phyloP scores from a whole-genome alignment of 1,140 invertebrate species.

The Watersipora subatra region DNA sequence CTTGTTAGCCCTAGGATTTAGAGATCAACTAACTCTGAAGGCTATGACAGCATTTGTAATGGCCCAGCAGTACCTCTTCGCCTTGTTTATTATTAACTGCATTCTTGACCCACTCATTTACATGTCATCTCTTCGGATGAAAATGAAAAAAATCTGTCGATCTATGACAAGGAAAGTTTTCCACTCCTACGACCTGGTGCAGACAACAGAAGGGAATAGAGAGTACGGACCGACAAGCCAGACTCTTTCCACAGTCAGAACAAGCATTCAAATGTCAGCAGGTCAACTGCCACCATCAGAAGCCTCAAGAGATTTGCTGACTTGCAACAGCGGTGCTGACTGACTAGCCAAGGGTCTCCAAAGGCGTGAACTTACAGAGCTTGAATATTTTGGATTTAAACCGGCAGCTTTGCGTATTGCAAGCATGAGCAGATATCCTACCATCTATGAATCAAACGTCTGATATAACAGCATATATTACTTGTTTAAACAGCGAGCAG shows the following conservation, averaged over 20 bases:
- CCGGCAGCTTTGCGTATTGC: too few relatives aligned
- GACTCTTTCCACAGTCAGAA: background rate
- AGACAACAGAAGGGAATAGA: background rate
- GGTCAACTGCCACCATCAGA: too few relatives aligned
- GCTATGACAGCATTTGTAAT: constrained; percentile 12
- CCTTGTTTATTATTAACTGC: constrained; percentile 50
- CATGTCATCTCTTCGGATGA: constrained; percentile 2
- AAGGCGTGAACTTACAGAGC: too few relatives aligned
- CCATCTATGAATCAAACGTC: too few relatives aligned
- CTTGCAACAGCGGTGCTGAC: too few relatives aligned
- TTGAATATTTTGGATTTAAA: too few relatives aligned
- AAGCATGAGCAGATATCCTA: too few relatives aligned
- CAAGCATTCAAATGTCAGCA: background rate
- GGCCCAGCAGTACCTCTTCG: constrained; percentile 22
- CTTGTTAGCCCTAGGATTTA: constrained; percentile 6
- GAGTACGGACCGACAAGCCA: background rate
- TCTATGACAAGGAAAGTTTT: background rate
- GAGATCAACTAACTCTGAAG: constrained; percentile 5
- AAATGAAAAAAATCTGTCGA: background rate
- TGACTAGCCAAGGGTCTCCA: too few relatives aligned
- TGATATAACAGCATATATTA: too few relatives aligned
- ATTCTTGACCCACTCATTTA: constrained; percentile 57
- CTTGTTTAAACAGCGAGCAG: too few relatives aligned
- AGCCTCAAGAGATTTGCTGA: too few relatives aligned
- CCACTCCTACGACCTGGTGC: background rate